Conservation (phyloP, 2,888 invertebrate species). For the Eupithecia vulgata region DNA sequence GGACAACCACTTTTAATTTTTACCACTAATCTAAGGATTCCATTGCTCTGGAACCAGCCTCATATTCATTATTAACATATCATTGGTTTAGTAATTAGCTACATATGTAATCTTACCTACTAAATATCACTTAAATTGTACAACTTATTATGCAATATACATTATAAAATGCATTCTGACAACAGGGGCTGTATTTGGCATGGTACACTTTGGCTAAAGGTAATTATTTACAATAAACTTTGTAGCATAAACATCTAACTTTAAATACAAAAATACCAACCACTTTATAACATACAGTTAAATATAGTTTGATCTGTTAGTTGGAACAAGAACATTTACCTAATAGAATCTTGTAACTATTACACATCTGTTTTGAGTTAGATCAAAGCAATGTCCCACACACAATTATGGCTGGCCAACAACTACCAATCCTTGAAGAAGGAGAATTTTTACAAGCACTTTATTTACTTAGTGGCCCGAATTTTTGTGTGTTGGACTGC, state of each 20-base stretch:
- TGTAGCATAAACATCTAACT: constrained; percentile 2
- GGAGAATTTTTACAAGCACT: constrained; percentile 4
- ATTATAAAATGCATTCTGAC: constrained; percentile 14
- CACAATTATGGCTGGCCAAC: neutral
- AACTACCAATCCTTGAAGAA: neutral
- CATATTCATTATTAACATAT: neutral
- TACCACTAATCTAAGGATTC: neutral
- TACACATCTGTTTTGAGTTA: neutral
- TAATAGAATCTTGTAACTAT: neutral
- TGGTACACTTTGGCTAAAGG: constrained; percentile 46
- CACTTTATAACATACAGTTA: neutral
- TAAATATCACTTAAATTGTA: constrained; percentile 7
- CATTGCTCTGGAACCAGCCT: neutral
- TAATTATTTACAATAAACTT: constrained; percentile 12
- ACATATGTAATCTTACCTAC: constrained; percentile 3
- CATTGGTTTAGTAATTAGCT: constrained; percentile 8
- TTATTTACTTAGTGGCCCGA: neutral
- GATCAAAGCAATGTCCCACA: neutral
- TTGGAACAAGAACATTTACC: neutral
- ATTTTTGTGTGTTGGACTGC: constrained; percentile 65
- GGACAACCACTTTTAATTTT: neutral
- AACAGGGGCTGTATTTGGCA: constrained; percentile 41
- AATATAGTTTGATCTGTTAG: neutral
- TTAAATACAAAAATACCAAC: constrained; percentile 15
- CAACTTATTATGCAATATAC: constrained; percentile 10